A percentile compares a stretch with the other conserved stretches of the same genome.
phyloP scores from a whole-genome alignment of 1,140 invertebrate species.

The Ceratina japonica region DNA sequence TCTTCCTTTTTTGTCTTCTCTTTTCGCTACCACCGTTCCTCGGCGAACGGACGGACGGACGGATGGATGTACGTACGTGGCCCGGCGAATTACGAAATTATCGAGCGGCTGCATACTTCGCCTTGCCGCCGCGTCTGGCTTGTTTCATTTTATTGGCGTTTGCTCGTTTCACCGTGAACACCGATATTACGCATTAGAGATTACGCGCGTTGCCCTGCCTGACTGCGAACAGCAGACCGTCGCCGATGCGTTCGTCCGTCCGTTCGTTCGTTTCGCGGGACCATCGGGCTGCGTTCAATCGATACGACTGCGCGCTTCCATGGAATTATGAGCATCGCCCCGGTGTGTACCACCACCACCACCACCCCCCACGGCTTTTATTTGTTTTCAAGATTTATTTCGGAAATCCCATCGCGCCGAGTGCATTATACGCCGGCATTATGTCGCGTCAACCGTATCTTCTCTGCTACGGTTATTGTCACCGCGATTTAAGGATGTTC shows the following conservation, averaged over 20 bases:
- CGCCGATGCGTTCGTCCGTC: slow-evolving; percentile 48
- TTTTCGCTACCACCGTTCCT: too few relatives aligned
- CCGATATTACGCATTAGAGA: slow-evolving; percentile 65
- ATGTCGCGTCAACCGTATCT: slow-evolving; percentile 22
- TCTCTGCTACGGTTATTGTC: neutral
- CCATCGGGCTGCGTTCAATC: slow-evolving; percentile 53
- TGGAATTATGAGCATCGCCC: slow-evolving; percentile 61
- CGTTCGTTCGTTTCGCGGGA: slow-evolving; percentile 58
- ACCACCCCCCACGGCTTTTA: slow-evolving; percentile 34
- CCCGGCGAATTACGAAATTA: slow-evolving; percentile 52
- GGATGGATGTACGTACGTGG: neutral
- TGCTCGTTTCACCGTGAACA: slow-evolving; percentile 58
- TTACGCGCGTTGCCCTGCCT: slow-evolving; percentile 35
- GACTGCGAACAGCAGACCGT: slow-evolving; percentile 37
- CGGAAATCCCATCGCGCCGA: slow-evolving; percentile 49
- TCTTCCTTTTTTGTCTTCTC: too few relatives aligned
- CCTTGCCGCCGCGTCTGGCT: slow-evolving; percentile 19
- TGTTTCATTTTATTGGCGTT: slow-evolving; percentile 61
- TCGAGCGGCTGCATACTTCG: slow-evolving; percentile 47
- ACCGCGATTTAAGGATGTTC: too few relatives aligned
- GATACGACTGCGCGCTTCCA: slow-evolving; percentile 43
- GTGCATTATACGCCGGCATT: slow-evolving; percentile 36
- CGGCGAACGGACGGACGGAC: neutral
- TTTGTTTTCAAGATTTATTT: slow-evolving; percentile 58
- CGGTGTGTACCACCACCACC: neutral